These are phyloP conservation scores for Sitta europaea DNA, from an alignment of 2,113 vertebrate genomes.

Conservation along the genomic window DNA sequence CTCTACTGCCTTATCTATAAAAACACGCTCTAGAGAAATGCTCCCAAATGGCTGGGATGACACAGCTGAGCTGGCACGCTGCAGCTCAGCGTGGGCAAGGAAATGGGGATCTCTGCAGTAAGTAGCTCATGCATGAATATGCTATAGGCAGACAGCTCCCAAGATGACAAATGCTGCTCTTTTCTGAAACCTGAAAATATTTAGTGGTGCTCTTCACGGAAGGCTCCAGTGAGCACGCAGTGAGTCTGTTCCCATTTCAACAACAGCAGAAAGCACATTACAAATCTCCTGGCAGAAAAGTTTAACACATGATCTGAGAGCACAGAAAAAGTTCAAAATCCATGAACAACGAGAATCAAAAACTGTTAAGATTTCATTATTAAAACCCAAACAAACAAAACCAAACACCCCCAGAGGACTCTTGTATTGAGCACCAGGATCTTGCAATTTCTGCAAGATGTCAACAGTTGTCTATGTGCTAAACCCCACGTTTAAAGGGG, in stretches of 20 bases:
- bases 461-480: background rate
- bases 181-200: background rate
- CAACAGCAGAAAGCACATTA: background rate
- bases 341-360: background rate
- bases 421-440: background rate
- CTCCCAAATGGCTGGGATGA: background rate
- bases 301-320: background rate
- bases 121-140: background rate
- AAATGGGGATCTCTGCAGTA: background rate
- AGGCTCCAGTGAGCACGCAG: background rate
- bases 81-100: background rate
- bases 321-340: background rate
- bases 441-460: background rate
- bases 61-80: background rate
- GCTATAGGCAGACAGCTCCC: background rate
- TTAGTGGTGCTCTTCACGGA: background rate
- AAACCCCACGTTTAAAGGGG: accelerated
- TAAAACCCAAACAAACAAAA: background rate
- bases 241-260: background rate
- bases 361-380: background rate
- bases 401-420: background rate
- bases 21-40: background rate
- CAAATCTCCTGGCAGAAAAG: background rate
- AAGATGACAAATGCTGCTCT: background rate
- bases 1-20: background rate